Percentiles rank a stretch among this genome's conserved stretches.
Evolutionary conservation across 1,140 invertebrate species (phyloP).

Genomic region (Zaprionus gabonicus): DNA sequence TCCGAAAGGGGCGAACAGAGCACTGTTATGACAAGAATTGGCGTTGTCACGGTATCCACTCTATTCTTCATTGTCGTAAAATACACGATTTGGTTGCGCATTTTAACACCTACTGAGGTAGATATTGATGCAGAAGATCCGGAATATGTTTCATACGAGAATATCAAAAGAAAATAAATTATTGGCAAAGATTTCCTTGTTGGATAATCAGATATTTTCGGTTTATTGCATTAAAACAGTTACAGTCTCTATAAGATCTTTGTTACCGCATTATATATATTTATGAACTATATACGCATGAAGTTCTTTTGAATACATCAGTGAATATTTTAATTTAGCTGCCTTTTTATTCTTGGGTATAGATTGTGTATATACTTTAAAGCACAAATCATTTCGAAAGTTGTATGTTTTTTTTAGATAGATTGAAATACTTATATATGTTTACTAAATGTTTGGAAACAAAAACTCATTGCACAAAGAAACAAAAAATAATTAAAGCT

Average conservation of each 20-base stretch:
- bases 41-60: constrained; percentile 16
- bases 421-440: constrained; percentile 3
- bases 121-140: not conserved
- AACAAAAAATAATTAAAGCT: constrained; percentile 60
- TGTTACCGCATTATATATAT: constrained; percentile 1
- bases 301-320: constrained; percentile 13
- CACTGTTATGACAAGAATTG: not conserved
- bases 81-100: constrained; percentile 23
- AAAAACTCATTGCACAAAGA: constrained; percentile 28
- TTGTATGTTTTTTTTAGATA: not conserved
- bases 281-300: not conserved
- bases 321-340: constrained; percentile 4
- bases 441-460: not conserved
- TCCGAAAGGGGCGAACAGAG: not conserved
- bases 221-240: not conserved
- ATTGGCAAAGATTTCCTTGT: not conserved
- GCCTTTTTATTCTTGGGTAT: constrained; percentile 1
- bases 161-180: not conserved
- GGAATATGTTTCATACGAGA: not conserved
- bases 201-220: not conserved
- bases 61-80: constrained; percentile 49
- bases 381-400: not conserved
- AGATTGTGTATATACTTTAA: constrained; percentile 1
- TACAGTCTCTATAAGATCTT: not conserved
- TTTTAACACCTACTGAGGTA: not conserved